Evolutionary conservation across 2,888 invertebrate species (phyloP), one percentile per base, ranked within the genome.

Genomic region (Drosophila picticornis): DNA sequence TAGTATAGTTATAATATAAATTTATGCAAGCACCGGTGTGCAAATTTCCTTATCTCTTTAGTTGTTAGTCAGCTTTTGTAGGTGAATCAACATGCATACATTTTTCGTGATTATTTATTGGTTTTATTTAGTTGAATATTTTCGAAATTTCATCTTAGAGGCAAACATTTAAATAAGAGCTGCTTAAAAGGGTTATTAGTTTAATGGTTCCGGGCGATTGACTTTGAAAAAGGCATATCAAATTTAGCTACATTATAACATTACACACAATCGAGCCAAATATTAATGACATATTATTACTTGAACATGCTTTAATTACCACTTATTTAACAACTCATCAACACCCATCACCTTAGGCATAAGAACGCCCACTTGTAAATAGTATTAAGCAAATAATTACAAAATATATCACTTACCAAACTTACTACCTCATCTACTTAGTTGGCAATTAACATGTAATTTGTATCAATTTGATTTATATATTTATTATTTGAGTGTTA

Each of bases 1-100:
- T 58, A 53, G 48, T 34, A n/a, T 16, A 51, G 32, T 36, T 60
- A 16, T 38, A 64, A 46, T 71, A 10, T 40, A 43, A 38, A 27
- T 40, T n/a, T 43, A 43, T 43, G 51, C 40, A 52, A 53, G 7
- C 1, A 36, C 19, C 16, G 19, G 16, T 36, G 16, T 19, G 16
- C 19, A 36, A 22, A 62, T 31, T 66, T 58, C n/a, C 16, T 16
- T 65, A 19, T 34, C 9, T 55, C 6, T 40, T 68, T 27, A 32
- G 16, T 19, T 16, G 7, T 38, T n/a, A 9, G 51, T 11, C 22
- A 50, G 36, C 5, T 27, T 38, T 38, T 57, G n/a, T 3, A 25
- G 32, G 13, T 22, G 13, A 46, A 46, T 46, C 13, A 46, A 13
- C 4, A 19, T n/a, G n/a, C 2, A 10, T 10, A n/a, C 4, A 4